Percentiles rank a stretch among this genome's conserved stretches.
Conservation (phyloP, 2,113 vertebrate genomes). For the Albula goreensis region DNA sequence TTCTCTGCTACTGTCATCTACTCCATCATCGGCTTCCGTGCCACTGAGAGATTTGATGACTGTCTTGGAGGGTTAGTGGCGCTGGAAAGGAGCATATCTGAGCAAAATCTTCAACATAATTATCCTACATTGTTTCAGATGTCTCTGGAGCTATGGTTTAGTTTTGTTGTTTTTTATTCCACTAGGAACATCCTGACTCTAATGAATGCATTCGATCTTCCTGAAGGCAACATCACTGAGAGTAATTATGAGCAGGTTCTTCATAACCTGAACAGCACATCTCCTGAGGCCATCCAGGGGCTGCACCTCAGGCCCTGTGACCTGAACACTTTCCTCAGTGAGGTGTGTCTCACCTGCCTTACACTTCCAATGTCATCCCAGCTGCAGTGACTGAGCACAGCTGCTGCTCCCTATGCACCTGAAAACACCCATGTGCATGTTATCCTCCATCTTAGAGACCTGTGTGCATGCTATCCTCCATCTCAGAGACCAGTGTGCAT, state of each 20-base stretch:
- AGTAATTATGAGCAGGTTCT: conserved; percentile 49
- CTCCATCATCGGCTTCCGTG: conserved; percentile 89
- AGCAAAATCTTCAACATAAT: background rate
- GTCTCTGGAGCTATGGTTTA: background rate
- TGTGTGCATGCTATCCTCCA: too few species aligned
- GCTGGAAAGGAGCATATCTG: background rate
- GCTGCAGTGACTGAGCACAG: background rate
- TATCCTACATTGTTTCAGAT: background rate
- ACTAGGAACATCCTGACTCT: conserved; percentile 59
- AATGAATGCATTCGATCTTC: conserved; percentile 53
- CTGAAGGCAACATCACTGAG: conserved; percentile 54
- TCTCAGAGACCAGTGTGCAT: too few species aligned
- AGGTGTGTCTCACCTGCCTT: conserved; percentile 10
- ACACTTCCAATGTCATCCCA: background rate
- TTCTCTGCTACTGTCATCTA: conserved; percentile 86
- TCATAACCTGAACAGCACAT: conserved; percentile 44
- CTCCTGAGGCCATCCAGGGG: conserved; percentile 39
- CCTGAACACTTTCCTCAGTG: conserved; percentile 57
- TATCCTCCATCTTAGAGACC: too few species aligned
- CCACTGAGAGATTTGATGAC: conserved; percentile 80
- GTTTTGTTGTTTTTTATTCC: conserved; percentile 5
- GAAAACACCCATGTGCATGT: too few species aligned
- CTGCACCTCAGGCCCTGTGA: conserved; percentile 50
- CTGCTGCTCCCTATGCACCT: background rate
- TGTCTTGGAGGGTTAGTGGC: conserved; percentile 74